Evolutionary conservation across 1,140 invertebrate species (phyloP).

Genomic region (Trissolcus basalis): DNA sequence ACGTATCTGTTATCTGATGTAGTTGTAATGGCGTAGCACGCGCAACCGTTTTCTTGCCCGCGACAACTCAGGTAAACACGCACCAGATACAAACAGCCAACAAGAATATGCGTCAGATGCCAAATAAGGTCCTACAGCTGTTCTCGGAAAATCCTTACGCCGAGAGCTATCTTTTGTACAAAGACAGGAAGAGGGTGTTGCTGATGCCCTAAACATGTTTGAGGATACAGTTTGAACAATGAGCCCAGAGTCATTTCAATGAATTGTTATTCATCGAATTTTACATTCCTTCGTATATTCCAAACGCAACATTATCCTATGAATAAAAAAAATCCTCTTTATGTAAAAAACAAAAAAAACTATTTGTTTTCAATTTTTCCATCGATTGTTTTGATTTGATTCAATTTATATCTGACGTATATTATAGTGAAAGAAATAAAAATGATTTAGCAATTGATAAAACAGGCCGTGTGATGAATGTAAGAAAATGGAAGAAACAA

Average conservation of each 20-base stretch:
- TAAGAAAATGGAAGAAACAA: too few species aligned
- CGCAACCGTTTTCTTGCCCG: constrained; percentile 32
- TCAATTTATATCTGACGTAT: too few species aligned
- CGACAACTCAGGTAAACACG: constrained; percentile 38
- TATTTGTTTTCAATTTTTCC: too few species aligned
- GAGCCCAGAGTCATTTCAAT: background rate
- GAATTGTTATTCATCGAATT: too few species aligned
- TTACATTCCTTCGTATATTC: too few species aligned
- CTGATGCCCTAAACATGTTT: background rate
- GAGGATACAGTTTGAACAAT: background rate
- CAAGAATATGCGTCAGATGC: constrained; percentile 34
- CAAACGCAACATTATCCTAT: too few species aligned
- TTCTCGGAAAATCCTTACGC: constrained; percentile 32
- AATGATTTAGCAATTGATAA: too few species aligned
- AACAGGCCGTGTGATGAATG: too few species aligned
- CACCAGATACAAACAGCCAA: constrained; percentile 32
- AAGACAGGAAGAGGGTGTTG: constrained; percentile 6
- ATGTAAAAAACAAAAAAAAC: too few species aligned
- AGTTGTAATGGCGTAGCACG: constrained; percentile 40
- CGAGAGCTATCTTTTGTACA: constrained; percentile 14
- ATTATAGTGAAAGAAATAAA: too few species aligned
- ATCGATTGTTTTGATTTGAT: too few species aligned
- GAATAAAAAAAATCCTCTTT: too few species aligned
- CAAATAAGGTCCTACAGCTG: constrained; percentile 37
- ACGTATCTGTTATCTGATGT: constrained; percentile 46